A percentile compares a stretch with the other conserved stretches of the same genome.
These are phyloP conservation scores for Gallinago jamesoni DNA, from an alignment of 2,113 vertebrate species.

Conservation along the genomic window DNA sequence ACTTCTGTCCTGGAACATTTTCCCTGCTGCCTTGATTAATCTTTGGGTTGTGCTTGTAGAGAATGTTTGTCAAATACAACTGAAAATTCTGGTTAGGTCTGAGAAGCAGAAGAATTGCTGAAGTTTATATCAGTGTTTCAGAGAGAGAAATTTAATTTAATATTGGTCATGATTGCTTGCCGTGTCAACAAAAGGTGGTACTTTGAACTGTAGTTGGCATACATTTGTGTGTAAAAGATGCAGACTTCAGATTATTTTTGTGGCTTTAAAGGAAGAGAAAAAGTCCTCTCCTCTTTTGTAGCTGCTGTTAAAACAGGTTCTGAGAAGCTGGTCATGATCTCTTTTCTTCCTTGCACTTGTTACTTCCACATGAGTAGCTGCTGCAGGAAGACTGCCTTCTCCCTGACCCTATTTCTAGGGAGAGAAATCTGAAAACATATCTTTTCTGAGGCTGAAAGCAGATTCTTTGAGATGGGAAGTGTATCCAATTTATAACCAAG, in stretches of 20 bases:
- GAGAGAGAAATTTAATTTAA: neutral
- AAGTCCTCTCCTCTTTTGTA: neutral
- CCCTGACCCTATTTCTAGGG: neutral
- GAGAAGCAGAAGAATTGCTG: neutral
- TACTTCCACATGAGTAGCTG: constrained; percentile 12
- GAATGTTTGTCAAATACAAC: neutral
- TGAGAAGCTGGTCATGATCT: neutral
- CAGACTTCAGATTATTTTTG: neutral
- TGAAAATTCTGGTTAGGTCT: neutral
- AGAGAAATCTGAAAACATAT: neutral
- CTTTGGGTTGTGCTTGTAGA: neutral
- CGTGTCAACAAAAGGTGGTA: neutral
- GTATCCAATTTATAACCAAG: neutral
- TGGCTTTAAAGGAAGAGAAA: neutral
- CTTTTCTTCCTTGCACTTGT: neutral
- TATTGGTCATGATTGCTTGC: neutral
- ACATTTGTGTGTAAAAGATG: neutral
- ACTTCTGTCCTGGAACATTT: neutral
- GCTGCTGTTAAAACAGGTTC: neutral
- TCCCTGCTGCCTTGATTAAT: neutral
- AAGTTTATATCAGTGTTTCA: neutral
- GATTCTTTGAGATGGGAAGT: neutral
- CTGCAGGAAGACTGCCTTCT: neutral
- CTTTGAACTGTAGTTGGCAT: neutral
- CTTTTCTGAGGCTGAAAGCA: neutral